A percentile compares a stretch with the other conserved stretches of the same genome.
Conservation (phyloP, 2,888 invertebrate species). For the Pristionchus exspectatus region DNA sequence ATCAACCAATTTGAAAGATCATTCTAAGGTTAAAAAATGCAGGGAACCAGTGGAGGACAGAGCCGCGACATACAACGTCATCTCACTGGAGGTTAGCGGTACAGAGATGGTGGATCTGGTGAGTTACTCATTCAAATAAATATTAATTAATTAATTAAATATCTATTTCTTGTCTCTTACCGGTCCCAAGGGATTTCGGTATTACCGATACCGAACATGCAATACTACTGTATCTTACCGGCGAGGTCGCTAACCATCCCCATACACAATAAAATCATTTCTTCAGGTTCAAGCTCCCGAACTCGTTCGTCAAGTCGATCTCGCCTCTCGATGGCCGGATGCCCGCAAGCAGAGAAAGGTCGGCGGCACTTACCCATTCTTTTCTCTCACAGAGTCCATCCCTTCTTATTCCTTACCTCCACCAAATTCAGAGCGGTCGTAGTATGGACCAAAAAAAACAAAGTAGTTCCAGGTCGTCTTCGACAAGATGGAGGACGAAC, state of each 20-base stretch:
- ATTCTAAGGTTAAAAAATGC: too few relatives aligned
- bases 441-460: not conserved
- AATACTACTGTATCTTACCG: not conserved
- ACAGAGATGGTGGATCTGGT: slow-evolving; percentile 59
- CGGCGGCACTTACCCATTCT: too few relatives aligned
- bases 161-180: too few relatives aligned
- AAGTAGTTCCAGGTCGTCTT: slow-evolving; percentile 88
- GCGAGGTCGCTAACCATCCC: too few relatives aligned
- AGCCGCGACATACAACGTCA: slow-evolving; percentile 87
- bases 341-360: slow-evolving; percentile 88
- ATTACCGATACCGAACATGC: not conserved
- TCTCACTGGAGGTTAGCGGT: slow-evolving; percentile 93
- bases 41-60: slow-evolving; percentile 69
- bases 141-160: not conserved
- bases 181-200: not conserved
- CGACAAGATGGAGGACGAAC: slow-evolving; percentile 81
- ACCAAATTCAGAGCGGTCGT: too few relatives aligned
- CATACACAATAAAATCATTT: not conserved
- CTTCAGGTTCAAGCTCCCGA: slow-evolving; percentile 91
- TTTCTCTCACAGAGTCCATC: too few relatives aligned
- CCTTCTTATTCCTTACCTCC: too few relatives aligned
- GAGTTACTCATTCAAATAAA: not conserved
- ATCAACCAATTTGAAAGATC: too few relatives aligned
- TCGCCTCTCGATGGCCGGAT: slow-evolving; percentile 93
- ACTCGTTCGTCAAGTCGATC: slow-evolving; percentile 90